These are phyloP conservation scores for Phenganax stokvisi DNA, from an alignment of 92 coral and sea anemone genomes.

Conservation along the genomic window DNA sequence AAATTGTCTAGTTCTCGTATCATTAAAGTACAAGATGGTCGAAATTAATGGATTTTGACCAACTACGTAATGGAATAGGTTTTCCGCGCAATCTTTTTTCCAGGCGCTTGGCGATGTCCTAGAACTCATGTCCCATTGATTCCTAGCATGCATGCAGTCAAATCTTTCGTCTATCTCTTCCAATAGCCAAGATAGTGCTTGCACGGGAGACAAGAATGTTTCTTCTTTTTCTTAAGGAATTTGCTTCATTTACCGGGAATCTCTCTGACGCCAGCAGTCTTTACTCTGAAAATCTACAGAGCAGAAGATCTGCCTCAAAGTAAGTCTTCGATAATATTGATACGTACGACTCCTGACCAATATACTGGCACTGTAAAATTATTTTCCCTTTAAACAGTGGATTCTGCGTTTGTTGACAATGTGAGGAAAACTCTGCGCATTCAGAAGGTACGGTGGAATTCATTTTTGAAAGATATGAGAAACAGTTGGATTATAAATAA, in stretches of 20 bases:
- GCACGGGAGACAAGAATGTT: not conserved
- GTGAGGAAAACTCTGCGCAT: slow-evolving; percentile 52
- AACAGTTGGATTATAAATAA: not conserved
- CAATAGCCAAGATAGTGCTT: too few relatives aligned
- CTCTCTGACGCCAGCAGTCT: slow-evolving; percentile 60
- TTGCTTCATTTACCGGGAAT: slow-evolving; percentile 69
- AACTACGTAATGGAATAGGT: too few relatives aligned
- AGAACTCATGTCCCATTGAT: too few relatives aligned
- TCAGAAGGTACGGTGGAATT: slow-evolving; percentile 40
- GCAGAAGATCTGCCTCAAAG: slow-evolving; percentile 92
- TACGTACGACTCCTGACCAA: slow-evolving; percentile 11
- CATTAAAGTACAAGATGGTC: too few relatives aligned
- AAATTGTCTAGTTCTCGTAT: too few relatives aligned
- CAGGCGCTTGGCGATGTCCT: too few relatives aligned
- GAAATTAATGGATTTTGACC: too few relatives aligned
- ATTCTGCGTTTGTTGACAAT: slow-evolving; percentile 53
- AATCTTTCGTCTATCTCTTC: too few relatives aligned
- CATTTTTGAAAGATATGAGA: not conserved
- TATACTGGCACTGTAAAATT: not conserved
- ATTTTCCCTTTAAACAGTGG: slow-evolving; percentile 50
- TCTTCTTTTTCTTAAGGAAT: slow-evolving; percentile 44
- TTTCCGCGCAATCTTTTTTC: too few relatives aligned
- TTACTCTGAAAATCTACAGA: slow-evolving; percentile 62
- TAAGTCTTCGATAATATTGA: slow-evolving; percentile 31
- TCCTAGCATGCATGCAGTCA: too few relatives aligned